Conservation (phyloP, 2,797 vertebrate species). For the Enteromius viviparus region DNA sequence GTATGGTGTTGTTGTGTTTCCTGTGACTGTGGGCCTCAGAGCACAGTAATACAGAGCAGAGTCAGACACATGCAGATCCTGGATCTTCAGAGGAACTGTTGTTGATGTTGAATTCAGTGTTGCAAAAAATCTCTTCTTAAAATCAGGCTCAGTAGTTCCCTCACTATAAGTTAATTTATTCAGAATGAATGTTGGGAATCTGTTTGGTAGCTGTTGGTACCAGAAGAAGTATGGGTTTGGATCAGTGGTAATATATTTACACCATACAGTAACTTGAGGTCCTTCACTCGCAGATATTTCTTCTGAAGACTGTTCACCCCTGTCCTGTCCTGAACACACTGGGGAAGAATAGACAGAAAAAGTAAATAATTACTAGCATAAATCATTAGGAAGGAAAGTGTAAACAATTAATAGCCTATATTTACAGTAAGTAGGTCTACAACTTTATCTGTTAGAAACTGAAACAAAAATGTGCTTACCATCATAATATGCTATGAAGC, state of each 20-base stretch:
- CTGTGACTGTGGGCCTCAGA: no score
- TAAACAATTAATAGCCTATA: neutral
- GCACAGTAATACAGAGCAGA: neutral
- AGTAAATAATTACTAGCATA: neutral
- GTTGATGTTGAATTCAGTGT: neutral
- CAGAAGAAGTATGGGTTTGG: constrained; percentile 16
- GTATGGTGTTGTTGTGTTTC: no score
- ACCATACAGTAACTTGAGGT: no score
- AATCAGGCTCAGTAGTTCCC: neutral
- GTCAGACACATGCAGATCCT: neutral
- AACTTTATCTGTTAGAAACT: no score
- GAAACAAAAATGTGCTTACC: neutral
- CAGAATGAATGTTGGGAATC: constrained; percentile 22
- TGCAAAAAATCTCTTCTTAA: constrained; percentile 10
- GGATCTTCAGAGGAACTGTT: neutral
- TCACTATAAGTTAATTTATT: neutral
- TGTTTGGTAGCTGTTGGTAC: constrained; percentile 45
- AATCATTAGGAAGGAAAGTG: neutral
- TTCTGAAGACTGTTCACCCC: no score
- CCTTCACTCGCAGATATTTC: no score
- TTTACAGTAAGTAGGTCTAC: neutral
- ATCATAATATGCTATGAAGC: neutral
- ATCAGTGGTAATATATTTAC: no score
- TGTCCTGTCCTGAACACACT: no score
- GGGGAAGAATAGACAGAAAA: no score